Evolutionary conservation across 2,113 vertebrate species (phyloP).

Genomic region (Crotalus helleri): DNA sequence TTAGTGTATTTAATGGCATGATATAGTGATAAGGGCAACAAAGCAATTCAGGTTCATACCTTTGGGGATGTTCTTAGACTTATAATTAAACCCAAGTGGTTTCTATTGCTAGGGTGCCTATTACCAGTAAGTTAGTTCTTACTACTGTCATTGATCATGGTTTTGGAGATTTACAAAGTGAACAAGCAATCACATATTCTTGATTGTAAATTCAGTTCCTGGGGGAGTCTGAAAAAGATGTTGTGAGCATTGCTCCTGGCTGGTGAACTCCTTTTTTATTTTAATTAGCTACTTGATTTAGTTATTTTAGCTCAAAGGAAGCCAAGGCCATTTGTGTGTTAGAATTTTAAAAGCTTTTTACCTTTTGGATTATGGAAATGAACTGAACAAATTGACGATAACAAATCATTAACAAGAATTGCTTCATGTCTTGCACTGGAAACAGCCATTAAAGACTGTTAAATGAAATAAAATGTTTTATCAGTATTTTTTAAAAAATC

Average conservation of each 20-base stretch:
- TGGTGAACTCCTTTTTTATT: not conserved
- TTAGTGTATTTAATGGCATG: not conserved
- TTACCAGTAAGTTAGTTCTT: not conserved
- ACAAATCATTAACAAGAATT: not conserved
- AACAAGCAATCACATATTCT: not conserved
- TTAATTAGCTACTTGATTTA: not conserved
- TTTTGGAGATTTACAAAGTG: not conserved
- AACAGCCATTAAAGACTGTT: not conserved
- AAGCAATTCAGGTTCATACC: not conserved
- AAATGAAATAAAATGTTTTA: not conserved
- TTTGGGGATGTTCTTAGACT: not conserved
- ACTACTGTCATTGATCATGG: not conserved
- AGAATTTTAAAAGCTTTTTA: not conserved
- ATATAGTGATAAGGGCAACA: not conserved
- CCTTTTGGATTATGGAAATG: not conserved
- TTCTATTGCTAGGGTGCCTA: not conserved
- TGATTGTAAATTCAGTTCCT: not conserved
- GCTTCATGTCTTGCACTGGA: not conserved
- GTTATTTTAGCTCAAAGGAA: not conserved
- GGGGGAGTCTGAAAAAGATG: not conserved
- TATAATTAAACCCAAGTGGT: not conserved
- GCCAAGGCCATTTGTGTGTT: not conserved
- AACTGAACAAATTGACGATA: not conserved
- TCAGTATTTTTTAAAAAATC: not conserved
- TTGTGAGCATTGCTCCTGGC: not conserved